Percentiles rank a stretch among this genome's conserved stretches.
Evolutionary conservation across 2,888 invertebrate genomes (phyloP).

Genomic region (Stegophylla sp.): DNA sequence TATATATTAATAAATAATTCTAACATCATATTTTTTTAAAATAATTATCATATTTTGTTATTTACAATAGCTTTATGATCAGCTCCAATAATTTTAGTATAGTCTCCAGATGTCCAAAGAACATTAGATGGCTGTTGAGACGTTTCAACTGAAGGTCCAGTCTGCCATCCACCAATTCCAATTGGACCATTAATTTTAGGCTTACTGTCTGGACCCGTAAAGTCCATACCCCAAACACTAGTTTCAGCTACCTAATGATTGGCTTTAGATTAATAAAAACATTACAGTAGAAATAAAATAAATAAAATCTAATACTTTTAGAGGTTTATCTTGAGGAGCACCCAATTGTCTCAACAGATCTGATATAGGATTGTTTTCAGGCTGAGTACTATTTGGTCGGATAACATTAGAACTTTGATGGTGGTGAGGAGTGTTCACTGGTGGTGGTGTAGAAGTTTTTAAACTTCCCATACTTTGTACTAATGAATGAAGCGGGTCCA

Average conservation of each 20-base stretch:
- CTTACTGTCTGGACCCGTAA: conserved; percentile 26
- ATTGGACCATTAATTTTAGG: conserved; percentile 50
- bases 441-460: conserved; percentile 46
- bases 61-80: conserved; percentile 67
- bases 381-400: conserved; percentile 44
- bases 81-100: conserved; percentile 66
- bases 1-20: not conserved
- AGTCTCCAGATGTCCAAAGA: conserved; percentile 59
- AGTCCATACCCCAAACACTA: conserved; percentile 52
- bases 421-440: conserved; percentile 36
- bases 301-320: conserved; percentile 44
- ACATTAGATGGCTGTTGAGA: conserved; percentile 35
- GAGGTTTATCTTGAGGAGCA: conserved; percentile 57
- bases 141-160: conserved; percentile 19
- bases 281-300: not conserved
- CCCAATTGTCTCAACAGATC: conserved; percentile 59
- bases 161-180: conserved; percentile 48
- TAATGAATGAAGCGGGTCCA: conserved; percentile 47
- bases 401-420: conserved; percentile 46
- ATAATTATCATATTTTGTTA: conserved; percentile 31
- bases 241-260: conserved; percentile 34
- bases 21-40: not conserved
- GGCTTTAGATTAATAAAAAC: not conserved
- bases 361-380: conserved; percentile 57
- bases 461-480: conserved; percentile 56